Conservation (phyloP, 2,797 vertebrate genomes). For the Acrossocheilus fasciatus region DNA sequence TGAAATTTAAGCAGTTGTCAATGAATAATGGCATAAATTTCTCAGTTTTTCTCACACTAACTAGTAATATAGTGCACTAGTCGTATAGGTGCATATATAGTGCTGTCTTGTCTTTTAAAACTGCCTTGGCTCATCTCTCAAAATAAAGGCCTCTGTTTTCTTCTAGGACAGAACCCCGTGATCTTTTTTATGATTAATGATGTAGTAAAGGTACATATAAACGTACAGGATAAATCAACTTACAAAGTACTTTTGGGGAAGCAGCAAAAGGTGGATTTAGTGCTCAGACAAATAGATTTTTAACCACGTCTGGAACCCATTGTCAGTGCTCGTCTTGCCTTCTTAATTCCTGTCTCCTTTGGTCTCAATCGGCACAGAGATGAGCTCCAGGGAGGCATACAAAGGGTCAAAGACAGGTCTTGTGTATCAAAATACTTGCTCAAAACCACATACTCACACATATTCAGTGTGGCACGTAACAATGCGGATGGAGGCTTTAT, state of each 20-base stretch:
- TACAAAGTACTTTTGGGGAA: background rate
- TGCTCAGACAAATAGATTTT: background rate
- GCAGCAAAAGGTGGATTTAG: constrained; percentile 1
- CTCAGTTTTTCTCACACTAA: background rate
- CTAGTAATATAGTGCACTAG: background rate
- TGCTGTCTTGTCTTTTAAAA: background rate
- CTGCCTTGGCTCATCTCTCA: background rate
- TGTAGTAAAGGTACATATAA: background rate
- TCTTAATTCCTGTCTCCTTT: constrained; percentile 20
- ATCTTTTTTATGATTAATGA: constrained; percentile 4
- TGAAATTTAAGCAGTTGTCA: background rate
- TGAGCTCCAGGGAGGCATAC: background rate
- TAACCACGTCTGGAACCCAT: background rate
- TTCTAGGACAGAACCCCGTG: background rate
- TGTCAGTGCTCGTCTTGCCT: background rate
- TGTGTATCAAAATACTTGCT: background rate
- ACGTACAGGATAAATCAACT: background rate
- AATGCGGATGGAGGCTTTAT: background rate
- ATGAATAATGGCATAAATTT: background rate
- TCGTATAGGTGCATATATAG: background rate
- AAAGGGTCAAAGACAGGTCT: constrained; percentile 19
- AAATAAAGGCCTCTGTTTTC: constrained; percentile 14
- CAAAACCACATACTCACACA: constrained; percentile 7
- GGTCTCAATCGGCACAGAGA: constrained; percentile 46
- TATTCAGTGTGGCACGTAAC: background rate